Evolutionary conservation across 2,113 vertebrate genomes (phyloP).

Genomic region (Dunckerocampus dactyliophorus): DNA sequence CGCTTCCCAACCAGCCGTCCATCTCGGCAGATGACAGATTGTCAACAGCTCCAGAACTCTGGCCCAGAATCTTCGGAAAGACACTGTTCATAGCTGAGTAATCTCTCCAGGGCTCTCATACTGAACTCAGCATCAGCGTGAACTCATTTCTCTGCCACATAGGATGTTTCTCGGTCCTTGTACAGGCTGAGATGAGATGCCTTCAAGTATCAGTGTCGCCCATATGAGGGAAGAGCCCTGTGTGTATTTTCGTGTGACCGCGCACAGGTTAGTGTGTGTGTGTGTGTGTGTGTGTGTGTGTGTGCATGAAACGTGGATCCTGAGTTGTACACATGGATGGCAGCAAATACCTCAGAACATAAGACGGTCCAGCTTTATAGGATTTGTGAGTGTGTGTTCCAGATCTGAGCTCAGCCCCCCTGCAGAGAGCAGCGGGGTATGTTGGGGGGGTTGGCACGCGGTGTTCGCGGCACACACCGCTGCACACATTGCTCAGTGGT

Average conservation of each 20-base stretch:
- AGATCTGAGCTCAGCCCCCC: slow-evolving; percentile 42
- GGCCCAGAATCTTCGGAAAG: slow-evolving; percentile 26
- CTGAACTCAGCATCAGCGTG: slow-evolving; percentile 39
- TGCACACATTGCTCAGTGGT: slow-evolving; percentile 49
- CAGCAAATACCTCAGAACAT: slow-evolving; percentile 13
- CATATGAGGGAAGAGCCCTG: not conserved
- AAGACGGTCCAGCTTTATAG: slow-evolving; percentile 21
- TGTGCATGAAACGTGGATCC: slow-evolving; percentile 9
- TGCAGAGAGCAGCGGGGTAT: slow-evolving; percentile 52
- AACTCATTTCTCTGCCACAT: slow-evolving; percentile 57
- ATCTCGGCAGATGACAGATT: slow-evolving; percentile 18
- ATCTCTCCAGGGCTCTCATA: slow-evolving; percentile 46
- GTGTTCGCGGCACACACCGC: slow-evolving; percentile 34
- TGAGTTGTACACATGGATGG: not conserved
- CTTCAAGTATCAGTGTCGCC: slow-evolving; percentile 53
- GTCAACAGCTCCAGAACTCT: slow-evolving; percentile 15
- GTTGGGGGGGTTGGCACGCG: slow-evolving; percentile 41
- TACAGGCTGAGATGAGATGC: slow-evolving; percentile 51
- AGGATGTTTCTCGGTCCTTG: slow-evolving; percentile 45
- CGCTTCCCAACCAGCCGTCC: slow-evolving; percentile 4
- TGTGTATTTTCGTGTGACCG: not conserved
- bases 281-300: no score
- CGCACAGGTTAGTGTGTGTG: not conserved
- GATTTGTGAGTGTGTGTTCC: slow-evolving; percentile 28
- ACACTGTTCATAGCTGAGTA: slow-evolving; percentile 27